A percentile compares a stretch with the other conserved stretches of the same genome.
phyloP scores from a whole-genome alignment of 2,888 invertebrate species.

The Eucriotettix oculatus region DNA sequence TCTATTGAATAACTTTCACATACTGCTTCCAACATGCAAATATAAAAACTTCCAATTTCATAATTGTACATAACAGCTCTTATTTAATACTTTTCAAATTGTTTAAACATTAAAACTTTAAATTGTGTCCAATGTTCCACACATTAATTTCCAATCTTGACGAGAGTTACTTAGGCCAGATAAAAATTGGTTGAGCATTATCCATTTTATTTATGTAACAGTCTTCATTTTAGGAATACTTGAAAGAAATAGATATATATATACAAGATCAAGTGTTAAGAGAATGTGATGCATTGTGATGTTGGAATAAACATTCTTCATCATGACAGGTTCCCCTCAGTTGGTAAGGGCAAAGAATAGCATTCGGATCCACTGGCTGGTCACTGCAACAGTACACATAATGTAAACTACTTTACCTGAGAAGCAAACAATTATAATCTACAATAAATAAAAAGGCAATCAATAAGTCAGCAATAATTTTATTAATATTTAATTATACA shows the following conservation, averaged over 20 bases:
- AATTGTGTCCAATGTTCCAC: background rate
- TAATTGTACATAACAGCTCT: background rate
- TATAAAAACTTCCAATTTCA: background rate
- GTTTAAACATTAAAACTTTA: background rate
- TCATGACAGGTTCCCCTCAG: conserved; percentile 26
- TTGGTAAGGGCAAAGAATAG: conserved; percentile 25
- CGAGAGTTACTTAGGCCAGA: background rate
- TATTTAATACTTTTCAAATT: background rate
- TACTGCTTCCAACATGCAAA: background rate
- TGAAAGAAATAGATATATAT: background rate
- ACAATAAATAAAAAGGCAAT: no score
- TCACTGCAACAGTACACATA: background rate
- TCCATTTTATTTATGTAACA: no score
- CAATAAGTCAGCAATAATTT: no score
- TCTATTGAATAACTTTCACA: no score
- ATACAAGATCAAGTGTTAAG: background rate
- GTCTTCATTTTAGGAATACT: no score
- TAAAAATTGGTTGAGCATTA: no score
- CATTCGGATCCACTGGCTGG: conserved; percentile 22
- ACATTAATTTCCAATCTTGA: background rate
- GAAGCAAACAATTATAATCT: background rate
- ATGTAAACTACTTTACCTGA: background rate
- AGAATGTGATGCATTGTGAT: conserved; percentile 16
- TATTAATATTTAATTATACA: no score
- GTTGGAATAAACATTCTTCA: conserved; percentile 23